Evolutionary conservation across 2,888 invertebrate genomes (phyloP).

Genomic region (Cybosia mesomella): DNA sequence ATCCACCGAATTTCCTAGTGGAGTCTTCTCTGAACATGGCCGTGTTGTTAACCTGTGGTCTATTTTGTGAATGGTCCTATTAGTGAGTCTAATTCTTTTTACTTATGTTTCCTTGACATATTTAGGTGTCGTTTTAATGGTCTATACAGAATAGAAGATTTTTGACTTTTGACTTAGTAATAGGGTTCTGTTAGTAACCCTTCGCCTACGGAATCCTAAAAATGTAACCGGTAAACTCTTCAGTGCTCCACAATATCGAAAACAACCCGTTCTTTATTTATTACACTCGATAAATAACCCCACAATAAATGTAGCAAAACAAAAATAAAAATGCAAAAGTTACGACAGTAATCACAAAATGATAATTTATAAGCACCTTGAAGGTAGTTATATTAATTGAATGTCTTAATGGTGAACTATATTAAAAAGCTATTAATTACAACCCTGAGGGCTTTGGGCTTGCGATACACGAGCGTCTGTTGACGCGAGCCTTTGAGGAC

Average conservation of each 20-base stretch:
- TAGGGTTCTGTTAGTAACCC: not conserved
- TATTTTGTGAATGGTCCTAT: too few relatives aligned
- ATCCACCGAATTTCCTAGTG: too few relatives aligned
- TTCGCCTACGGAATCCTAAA: not conserved
- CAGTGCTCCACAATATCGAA: conserved; percentile 13
- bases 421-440: conserved; percentile 42
- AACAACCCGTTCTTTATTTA: conserved; percentile 32
- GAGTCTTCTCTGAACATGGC: too few relatives aligned
- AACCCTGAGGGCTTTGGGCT: conserved; percentile 42
- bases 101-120: too few relatives aligned
- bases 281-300: conserved; percentile 42
- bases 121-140: too few relatives aligned
- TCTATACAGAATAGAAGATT: too few relatives aligned
- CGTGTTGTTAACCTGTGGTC: too few relatives aligned
- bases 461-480: conserved; percentile 15
- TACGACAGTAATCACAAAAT: conserved; percentile 40
- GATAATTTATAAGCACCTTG: conserved; percentile 48
- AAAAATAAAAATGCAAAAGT: conserved; percentile 29
- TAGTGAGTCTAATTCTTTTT: too few relatives aligned
- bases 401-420: conserved; percentile 45
- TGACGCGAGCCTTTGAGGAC: not conserved
- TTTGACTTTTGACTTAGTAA: too few relatives aligned
- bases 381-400: conserved; percentile 50
- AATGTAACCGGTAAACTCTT: not conserved
- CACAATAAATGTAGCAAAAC: conserved; percentile 35